Conservation (phyloP, 2,797 vertebrate species). For the Acanthurus tractus region DNA sequence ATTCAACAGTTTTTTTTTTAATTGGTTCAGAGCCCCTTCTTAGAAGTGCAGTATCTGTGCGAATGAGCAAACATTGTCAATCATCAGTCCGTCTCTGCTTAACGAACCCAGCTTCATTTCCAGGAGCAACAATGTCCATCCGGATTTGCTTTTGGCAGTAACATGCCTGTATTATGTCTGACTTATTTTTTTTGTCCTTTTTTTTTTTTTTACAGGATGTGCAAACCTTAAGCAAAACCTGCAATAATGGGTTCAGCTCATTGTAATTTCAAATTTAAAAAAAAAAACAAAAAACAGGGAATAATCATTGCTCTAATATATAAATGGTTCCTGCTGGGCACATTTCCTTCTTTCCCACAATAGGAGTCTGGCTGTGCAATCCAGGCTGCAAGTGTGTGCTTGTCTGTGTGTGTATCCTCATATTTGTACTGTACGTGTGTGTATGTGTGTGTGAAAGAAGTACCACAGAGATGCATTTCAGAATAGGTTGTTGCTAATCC, state of each 20-base stretch:
- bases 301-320: conserved; percentile 38
- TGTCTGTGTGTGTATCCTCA: background rate
- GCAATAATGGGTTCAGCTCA: conserved; percentile 44
- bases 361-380: conserved; percentile 10
- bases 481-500: conserved; percentile 79
- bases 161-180: conserved; percentile 22
- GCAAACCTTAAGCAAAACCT: conserved; percentile 31
- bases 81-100: conserved; percentile 6
- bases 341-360: conserved; percentile 22
- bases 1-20: conserved; percentile 5
- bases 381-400: background rate
- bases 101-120: conserved; percentile 35
- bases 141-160: conserved; percentile 24
- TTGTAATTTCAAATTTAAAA: conserved; percentile 31
- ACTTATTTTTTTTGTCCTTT: conserved; percentile 20
- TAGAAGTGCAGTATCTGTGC: background rate
- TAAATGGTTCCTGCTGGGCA: conserved; percentile 38
- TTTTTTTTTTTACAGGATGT: conserved; percentile 30
- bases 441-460: conserved; percentile 23
- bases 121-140: conserved; percentile 12
- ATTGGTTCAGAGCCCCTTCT: background rate
- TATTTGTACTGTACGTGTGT: background rate
- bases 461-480: conserved; percentile 70
- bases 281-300: conserved; percentile 22
- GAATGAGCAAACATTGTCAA: conserved; percentile 16